Conservation (phyloP, 2,797 vertebrate genomes). For the Tympanoctomys barrerae region DNA sequence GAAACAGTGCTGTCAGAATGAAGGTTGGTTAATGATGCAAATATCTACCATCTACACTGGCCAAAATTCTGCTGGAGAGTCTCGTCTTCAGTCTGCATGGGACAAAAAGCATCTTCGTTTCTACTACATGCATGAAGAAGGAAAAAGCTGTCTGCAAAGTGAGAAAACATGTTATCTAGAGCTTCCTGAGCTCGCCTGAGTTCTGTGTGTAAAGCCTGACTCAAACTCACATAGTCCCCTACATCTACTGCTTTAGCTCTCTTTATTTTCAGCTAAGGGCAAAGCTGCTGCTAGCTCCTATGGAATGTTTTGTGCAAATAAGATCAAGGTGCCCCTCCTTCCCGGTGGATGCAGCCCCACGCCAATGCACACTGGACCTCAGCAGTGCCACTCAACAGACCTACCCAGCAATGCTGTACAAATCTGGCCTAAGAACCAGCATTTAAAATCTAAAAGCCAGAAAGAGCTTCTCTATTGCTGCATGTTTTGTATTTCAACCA, state of each 20-base stretch:
- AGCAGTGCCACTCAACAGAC: not conserved
- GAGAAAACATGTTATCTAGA: not conserved
- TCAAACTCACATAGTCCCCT: not conserved
- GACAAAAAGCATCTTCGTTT: not conserved
- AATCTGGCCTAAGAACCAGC: not conserved
- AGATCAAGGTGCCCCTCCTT: not conserved
- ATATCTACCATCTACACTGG: not conserved
- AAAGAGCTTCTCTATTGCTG: not conserved
- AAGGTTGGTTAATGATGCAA: not conserved
- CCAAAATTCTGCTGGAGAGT: not conserved
- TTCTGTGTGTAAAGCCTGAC: not conserved
- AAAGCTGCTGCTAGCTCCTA: not conserved
- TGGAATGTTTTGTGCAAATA: not conserved
- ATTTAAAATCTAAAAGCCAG: not conserved
- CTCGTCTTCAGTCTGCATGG: not conserved
- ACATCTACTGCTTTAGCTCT: not conserved
- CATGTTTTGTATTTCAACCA: not conserved
- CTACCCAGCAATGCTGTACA: not conserved
- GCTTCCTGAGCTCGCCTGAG: not conserved
- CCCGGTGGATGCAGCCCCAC: not conserved
- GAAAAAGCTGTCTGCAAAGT: conserved; percentile 28
- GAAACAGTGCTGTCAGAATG: not conserved
- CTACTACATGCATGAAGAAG: not conserved
- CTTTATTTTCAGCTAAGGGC: not conserved
- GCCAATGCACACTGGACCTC: not conserved